A percentile compares a stretch with the other conserved stretches of the same genome.
phyloP scores from a whole-genome alignment of 2,113 vertebrate species.

The Thymallus thymallus region DNA sequence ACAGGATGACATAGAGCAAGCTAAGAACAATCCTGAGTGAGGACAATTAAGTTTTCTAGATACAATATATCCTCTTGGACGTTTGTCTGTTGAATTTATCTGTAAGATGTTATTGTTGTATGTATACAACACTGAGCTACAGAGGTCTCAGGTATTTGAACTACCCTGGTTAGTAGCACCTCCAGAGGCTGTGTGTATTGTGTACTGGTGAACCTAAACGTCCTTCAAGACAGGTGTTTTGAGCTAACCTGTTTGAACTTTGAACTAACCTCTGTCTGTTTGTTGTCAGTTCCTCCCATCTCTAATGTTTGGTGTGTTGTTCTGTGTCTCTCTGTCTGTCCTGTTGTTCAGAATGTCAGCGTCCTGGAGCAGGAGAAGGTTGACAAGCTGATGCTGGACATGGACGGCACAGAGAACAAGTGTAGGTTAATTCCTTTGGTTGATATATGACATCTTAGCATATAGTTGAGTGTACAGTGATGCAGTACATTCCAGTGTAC shows the following conservation, averaged over 20 bases:
- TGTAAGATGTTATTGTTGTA: too few relatives aligned
- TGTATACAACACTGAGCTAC: neutral
- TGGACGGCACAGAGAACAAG: slow-evolving; percentile 97
- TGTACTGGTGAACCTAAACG: slow-evolving; percentile 21
- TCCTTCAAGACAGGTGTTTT: slow-evolving; percentile 23
- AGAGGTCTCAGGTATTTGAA: neutral
- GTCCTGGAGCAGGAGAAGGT: slow-evolving; percentile 94
- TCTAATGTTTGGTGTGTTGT: neutral
- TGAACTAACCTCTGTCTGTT: slow-evolving; percentile 11
- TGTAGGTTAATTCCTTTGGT: slow-evolving; percentile 67
- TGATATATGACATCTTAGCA: too few relatives aligned
- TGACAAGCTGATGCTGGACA: slow-evolving; percentile 94
- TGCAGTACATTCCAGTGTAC: too few relatives aligned
- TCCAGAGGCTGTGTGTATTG: slow-evolving; percentile 27
- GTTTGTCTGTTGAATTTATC: neutral
- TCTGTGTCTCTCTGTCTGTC: slow-evolving; percentile 1
- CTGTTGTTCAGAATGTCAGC: slow-evolving; percentile 75
- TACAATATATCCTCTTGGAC: neutral
- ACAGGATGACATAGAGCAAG: too few relatives aligned
- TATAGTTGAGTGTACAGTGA: too few relatives aligned
- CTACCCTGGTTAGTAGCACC: neutral
- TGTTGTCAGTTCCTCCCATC: neutral
- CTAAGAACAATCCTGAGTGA: neutral
- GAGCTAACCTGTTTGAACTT: neutral
- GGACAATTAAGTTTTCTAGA: neutral